These are phyloP conservation scores for Timandra comae DNA, from an alignment of 2,888 invertebrate species.

Conservation along the genomic window DNA sequence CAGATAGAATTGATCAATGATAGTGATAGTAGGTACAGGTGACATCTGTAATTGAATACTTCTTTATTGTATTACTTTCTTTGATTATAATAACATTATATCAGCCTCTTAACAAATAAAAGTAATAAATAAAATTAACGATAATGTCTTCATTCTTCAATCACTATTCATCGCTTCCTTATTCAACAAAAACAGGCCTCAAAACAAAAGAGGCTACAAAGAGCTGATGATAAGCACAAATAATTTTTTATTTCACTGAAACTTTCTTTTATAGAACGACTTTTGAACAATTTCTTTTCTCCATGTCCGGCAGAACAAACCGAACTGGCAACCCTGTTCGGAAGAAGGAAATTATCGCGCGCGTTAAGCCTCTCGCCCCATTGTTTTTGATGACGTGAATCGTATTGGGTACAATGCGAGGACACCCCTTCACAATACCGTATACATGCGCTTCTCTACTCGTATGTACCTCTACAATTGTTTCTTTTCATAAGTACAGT, in stretches of 20 bases:
- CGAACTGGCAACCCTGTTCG: constrained; percentile 11
- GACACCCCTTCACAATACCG: constrained; percentile 6
- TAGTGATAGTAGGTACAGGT: too few relatives aligned
- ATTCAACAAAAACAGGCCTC: too few relatives aligned
- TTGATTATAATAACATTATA: too few relatives aligned
- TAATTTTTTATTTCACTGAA: not conserved
- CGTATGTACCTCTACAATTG: not conserved
- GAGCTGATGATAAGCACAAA: not conserved
- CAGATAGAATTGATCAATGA: too few relatives aligned
- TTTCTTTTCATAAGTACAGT: not conserved
- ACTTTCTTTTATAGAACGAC: not conserved
- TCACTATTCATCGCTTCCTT: too few relatives aligned
- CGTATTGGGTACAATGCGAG: constrained; percentile 16
- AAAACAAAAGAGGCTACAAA: too few relatives aligned
- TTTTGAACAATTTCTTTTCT: not conserved
- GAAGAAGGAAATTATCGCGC: constrained; percentile 18
- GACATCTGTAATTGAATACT: too few relatives aligned
- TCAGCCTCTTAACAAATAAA: too few relatives aligned
- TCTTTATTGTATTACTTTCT: too few relatives aligned
- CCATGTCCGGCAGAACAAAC: not conserved
- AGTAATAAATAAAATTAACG: too few relatives aligned
- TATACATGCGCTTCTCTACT: constrained; percentile 7
- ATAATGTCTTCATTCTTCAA: too few relatives aligned
- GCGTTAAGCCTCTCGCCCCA: constrained; percentile 15
- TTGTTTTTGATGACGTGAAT: constrained; percentile 21